Evolutionary conservation across 2,888 invertebrate species (phyloP).

Genomic region (Siphonodentalium dalli): DNA sequence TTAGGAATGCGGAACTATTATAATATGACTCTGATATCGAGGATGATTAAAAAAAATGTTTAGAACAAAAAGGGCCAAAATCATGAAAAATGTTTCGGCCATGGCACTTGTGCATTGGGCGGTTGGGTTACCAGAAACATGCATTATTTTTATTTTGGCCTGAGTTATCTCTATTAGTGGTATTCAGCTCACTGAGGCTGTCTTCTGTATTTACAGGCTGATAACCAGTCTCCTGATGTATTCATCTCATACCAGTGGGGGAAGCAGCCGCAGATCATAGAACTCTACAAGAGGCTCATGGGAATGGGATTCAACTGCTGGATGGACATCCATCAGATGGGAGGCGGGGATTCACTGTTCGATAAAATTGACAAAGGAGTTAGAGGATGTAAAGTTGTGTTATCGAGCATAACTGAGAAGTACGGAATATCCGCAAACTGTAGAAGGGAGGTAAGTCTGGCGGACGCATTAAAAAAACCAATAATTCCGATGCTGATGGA

Average conservation of each 20-base stretch:
- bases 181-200: no score
- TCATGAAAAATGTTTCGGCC: no score
- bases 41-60: no score
- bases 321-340: constrained; percentile 64
- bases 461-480: constrained; percentile 58
- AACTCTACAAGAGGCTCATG: constrained; percentile 46
- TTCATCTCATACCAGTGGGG: constrained; percentile 64
- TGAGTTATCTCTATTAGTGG: not conserved
- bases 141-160: no score
- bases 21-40: no score
- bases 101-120: no score
- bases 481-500: constrained; percentile 59
- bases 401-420: constrained; percentile 59
- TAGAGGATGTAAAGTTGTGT: constrained; percentile 48
- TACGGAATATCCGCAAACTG: constrained; percentile 61
- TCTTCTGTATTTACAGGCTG: constrained; percentile 10
- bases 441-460: constrained; percentile 57
- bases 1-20: no score
- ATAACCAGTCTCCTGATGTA: constrained; percentile 37
- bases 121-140: no score
- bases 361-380: constrained; percentile 61
- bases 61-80: no score
- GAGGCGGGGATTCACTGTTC: constrained; percentile 61
- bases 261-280: constrained; percentile 53
- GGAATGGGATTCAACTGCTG: constrained; percentile 53